phyloP scores from a whole-genome alignment of 2,797 vertebrate genomes.

The Sitta carolinensis region DNA sequence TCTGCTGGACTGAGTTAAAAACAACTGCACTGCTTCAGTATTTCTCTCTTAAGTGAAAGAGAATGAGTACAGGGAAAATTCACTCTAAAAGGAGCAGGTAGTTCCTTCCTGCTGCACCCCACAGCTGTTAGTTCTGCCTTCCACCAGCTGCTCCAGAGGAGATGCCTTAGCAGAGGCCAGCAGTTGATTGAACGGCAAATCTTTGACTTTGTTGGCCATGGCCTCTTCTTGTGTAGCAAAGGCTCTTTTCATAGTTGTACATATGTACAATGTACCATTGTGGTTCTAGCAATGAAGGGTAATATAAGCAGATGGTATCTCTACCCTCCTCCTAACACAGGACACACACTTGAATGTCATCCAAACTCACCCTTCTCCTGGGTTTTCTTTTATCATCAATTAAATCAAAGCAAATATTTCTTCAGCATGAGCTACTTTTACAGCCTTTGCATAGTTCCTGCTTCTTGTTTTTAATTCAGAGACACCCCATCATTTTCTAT shows the following conservation, averaged over 20 bases:
- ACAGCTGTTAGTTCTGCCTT: not conserved
- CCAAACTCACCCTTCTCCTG: conserved; percentile 60
- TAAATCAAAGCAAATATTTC: conserved; percentile 58
- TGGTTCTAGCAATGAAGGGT: conserved; percentile 40
- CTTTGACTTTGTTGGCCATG: conserved; percentile 9
- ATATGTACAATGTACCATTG: not conserved
- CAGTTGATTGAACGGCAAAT: not conserved
- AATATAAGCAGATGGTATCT: conserved; percentile 63
- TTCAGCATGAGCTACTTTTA: not conserved
- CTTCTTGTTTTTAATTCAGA: conserved; percentile 22
- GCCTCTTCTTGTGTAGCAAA: not conserved
- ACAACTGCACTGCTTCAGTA: not conserved
- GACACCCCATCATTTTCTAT: not conserved
- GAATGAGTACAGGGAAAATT: not conserved
- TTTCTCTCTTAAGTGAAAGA: not conserved
- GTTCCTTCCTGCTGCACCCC: not conserved
- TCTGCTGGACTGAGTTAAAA: not conserved
- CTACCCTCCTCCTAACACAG: conserved; percentile 61
- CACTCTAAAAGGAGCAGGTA: not conserved
- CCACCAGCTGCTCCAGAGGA: not conserved
- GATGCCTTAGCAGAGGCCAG: not conserved
- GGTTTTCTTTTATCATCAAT: conserved; percentile 65
- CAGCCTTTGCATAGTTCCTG: not conserved
- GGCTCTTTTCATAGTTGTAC: not conserved
- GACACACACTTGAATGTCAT: conserved; percentile 67